Percentiles rank a stretch among this genome's conserved stretches.
These are phyloP conservation scores for Dromiciops gliroides DNA, from an alignment of 2,113 vertebrate species.

Conservation along the genomic window DNA sequence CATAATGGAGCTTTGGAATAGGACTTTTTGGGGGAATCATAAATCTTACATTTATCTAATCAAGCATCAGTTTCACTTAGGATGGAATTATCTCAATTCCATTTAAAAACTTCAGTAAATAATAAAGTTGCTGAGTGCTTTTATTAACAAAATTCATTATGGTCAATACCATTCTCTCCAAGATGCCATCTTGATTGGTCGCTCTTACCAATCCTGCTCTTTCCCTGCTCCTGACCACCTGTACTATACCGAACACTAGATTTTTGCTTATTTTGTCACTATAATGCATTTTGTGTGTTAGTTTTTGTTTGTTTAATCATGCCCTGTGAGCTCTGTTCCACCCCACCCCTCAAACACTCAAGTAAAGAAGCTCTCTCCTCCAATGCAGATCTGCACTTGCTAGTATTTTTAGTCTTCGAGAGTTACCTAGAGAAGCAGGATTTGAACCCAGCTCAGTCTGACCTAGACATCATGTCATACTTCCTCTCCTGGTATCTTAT, in stretches of 20 bases:
- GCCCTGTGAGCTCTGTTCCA: background rate
- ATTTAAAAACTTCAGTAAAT: background rate
- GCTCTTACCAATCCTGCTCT: background rate
- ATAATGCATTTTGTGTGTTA: background rate
- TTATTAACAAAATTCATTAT: constrained; percentile 2
- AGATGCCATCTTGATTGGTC: background rate
- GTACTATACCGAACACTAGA: background rate
- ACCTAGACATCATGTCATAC: background rate
- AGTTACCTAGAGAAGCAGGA: background rate
- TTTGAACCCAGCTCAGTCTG: background rate
- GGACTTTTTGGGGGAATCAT: background rate
- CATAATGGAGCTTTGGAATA: background rate
- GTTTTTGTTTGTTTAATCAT: background rate
- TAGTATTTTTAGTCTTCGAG: background rate
- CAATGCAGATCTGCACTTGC: background rate
- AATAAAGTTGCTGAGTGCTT: background rate
- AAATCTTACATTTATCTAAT: background rate
- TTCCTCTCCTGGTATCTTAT: background rate
- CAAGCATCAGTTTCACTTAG: background rate
- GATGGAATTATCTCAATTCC: background rate
- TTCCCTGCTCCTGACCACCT: background rate
- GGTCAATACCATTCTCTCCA: background rate
- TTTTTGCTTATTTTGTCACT: background rate
- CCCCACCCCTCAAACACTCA: background rate
- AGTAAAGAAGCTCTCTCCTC: background rate